Conservation (phyloP, 2,888 invertebrate species). For the Chaitophorus viminalis region DNA sequence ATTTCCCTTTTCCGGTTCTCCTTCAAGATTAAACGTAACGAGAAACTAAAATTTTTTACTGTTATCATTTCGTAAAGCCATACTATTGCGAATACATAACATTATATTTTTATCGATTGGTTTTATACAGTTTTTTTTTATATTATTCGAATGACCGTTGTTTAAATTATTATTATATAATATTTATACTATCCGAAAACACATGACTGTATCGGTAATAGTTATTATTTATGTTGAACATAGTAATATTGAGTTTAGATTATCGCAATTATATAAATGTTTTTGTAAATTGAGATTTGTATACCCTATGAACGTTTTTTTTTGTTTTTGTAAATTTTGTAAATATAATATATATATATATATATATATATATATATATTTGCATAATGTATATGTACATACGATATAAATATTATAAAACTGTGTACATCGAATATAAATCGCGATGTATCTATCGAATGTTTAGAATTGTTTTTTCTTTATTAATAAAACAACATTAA, state of each 20-base stretch:
- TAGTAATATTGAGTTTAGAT: background rate
- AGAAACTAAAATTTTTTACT: background rate
- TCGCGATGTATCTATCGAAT: no score
- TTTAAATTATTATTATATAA: background rate
- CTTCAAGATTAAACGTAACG: no score
- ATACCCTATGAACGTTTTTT: background rate
- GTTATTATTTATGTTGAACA: background rate
- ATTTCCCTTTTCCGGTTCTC: no score
- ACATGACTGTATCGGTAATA: background rate
- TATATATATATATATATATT: background rate
- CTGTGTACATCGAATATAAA: background rate
- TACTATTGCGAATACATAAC: background rate
- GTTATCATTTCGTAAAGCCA: background rate
- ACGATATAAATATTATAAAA: background rate
- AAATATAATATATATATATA: background rate
- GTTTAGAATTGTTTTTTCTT: background rate
- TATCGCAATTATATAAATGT: background rate
- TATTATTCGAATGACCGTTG: background rate
- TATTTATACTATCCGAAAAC: background rate
- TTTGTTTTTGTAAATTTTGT: slow-evolving; percentile 9
- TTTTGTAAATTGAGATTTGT: slow-evolving; percentile 2
- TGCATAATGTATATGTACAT: background rate
- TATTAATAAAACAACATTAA: background rate
- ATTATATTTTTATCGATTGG: background rate
- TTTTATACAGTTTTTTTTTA: background rate